Base-by-base conservation (phyloP, 2,797 vertebrate species). In the Chaunax sp. region DNA sequence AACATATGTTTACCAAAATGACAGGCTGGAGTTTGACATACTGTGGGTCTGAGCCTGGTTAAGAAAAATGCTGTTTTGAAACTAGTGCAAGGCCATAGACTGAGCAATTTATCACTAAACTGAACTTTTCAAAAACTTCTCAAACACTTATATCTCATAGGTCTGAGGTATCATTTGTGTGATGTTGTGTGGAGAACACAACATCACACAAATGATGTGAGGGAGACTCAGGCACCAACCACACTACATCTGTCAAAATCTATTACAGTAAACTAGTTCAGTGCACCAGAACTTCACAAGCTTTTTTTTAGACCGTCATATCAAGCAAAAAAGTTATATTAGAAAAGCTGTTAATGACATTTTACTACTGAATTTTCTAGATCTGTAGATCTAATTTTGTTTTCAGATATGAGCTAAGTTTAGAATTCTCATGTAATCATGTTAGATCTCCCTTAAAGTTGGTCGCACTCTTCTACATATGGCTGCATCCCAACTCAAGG, bases 51-150 rank as follows among this genome's bases (percentile, higher is more conserved):
- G 22, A 62, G 40, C 26, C 61, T 49, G 10, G 16, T 76, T 41
- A 63, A 82, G 78, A 88, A 77, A 23, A 73, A 82, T 80, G 76
- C 58, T 82, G 81, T 85, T 82, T 81, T 55, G 66, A 87, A 86
- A 74, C 50, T 77, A 60, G 81, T 64, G 41, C 70, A 62, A 57
- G 60, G 58, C 77, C 67, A 54, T 59, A 28, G 19, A 75, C 37
- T 43, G 62, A 80, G 66, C 47, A 53, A 72, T 81, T 62, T 33
- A 78, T 87, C 74, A 85, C 59, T 46, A 28, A 51, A 78, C 46
- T 62, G 19, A 74, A 87, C 69, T 81, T 86, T 57, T 68, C 41
- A 68, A 45, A 82, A 80, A 75, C 47, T 70, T 73, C 72, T 72
- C 53, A 14, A 62, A 67, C 66, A 77, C 78, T 81, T 69, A 64